phyloP scores from a whole-genome alignment of 2,888 invertebrate genomes.

The Ecliptopera silaceata region DNA sequence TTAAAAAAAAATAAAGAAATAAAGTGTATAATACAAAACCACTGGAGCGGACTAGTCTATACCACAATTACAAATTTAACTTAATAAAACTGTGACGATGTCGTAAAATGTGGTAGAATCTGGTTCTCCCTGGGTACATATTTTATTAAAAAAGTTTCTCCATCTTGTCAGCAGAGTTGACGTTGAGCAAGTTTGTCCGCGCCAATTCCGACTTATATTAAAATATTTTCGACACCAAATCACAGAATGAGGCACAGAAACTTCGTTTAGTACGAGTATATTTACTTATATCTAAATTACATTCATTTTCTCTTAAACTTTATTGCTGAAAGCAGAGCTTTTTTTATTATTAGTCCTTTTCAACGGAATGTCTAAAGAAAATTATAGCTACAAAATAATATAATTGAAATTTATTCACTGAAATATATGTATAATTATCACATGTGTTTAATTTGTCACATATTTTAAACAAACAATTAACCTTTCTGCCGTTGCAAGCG shows the following conservation, averaged over 20 bases:
- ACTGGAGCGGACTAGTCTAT: neutral
- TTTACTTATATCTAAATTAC: neutral
- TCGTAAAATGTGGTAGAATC: constrained; percentile 50
- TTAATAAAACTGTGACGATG: constrained; percentile 51
- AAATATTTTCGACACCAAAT: constrained; percentile 59
- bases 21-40: neutral
- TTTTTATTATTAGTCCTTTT: no score
- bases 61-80: constrained; percentile 45
- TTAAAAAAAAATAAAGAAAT: no score
- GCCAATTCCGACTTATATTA: constrained; percentile 63
- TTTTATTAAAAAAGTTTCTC: constrained; percentile 73
- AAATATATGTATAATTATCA: no score
- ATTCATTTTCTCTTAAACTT: neutral
- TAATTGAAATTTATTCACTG: no score
- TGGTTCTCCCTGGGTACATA: constrained; percentile 49
- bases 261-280: neutral
- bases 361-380: no score
- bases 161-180: constrained; percentile 59
- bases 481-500: no score
- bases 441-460: no score
- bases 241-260: constrained; percentile 13
- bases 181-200: constrained; percentile 48
- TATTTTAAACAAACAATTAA: no score
- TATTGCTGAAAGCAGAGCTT: no score
- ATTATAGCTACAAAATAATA: no score